A percentile compares a stretch with the other conserved stretches of the same genome.
Conservation (phyloP, 2,888 invertebrate species). For the Nomada ferruginata region DNA sequence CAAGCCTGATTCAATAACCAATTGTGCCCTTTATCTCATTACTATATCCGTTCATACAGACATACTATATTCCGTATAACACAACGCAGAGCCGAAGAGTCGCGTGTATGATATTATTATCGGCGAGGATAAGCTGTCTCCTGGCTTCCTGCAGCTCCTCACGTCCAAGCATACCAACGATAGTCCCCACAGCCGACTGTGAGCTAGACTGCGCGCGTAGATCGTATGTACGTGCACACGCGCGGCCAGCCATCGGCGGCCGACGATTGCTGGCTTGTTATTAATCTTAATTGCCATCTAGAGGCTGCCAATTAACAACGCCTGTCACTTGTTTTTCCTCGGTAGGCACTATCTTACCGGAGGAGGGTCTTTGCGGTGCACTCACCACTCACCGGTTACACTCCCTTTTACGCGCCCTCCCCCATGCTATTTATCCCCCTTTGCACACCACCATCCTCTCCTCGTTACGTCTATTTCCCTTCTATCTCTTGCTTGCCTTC, state of each 20-base stretch:
- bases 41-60: constrained; percentile 40
- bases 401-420: constrained; percentile 25
- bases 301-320: constrained; percentile 82
- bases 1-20: constrained; percentile 3
- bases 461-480: not conserved
- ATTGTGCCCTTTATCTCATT: constrained; percentile 52
- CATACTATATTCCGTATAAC: too few species aligned
- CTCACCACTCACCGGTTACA: constrained; percentile 41
- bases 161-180: constrained; percentile 26
- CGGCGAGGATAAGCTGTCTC: constrained; percentile 39
- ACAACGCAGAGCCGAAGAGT: constrained; percentile 18
- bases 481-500: constrained; percentile 33
- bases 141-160: constrained; percentile 44
- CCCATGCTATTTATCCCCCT: constrained; percentile 39
- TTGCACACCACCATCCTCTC: not conserved
- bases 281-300: constrained; percentile 83
- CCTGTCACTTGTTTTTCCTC: constrained; percentile 80
- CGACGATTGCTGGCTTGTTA: constrained; percentile 79
- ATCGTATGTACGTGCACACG: constrained; percentile 24
- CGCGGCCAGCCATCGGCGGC: constrained; percentile 59
- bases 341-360: constrained; percentile 63
- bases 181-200: not conserved
- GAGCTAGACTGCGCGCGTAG: not conserved
- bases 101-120: constrained; percentile 60
- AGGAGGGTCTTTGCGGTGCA: constrained; percentile 40